phyloP scores from a whole-genome alignment of 2,797 vertebrate species.

The Acanthis flammea region DNA sequence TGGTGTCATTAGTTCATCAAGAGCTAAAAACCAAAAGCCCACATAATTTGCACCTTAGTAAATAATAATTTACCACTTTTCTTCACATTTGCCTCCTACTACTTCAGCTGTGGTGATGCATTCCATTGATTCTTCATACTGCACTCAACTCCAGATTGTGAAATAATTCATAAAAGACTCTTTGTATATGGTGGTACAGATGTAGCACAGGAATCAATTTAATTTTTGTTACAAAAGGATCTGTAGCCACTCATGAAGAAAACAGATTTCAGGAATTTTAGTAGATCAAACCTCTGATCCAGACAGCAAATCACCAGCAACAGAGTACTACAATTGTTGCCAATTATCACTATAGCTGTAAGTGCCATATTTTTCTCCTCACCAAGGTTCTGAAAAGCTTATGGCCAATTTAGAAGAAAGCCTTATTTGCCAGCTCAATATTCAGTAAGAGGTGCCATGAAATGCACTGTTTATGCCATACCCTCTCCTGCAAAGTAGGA shows the following conservation, averaged over 20 bases:
- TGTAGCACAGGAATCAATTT: not conserved
- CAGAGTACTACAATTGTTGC: rapidly evolving
- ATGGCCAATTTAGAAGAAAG: not conserved
- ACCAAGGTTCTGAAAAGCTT: not conserved
- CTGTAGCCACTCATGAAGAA: not conserved
- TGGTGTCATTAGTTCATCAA: slow-evolving; percentile 89
- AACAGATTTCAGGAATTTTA: not conserved
- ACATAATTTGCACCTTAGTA: not conserved
- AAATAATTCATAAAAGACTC: not conserved
- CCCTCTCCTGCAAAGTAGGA: not conserved
- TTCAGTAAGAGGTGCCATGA: not conserved
- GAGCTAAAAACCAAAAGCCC: slow-evolving; percentile 59
- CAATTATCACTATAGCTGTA: not conserved
- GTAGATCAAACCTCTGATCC: not conserved
- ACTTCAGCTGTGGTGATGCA: not conserved
- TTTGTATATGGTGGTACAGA: rapidly evolving
- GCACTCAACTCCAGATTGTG: not conserved
- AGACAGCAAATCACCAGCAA: not conserved
- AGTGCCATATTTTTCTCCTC: not conserved
- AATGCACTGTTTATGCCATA: not conserved
- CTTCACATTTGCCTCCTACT: not conserved
- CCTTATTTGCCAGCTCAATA: not conserved
- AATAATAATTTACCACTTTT: not conserved
- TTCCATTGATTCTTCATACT: not conserved
- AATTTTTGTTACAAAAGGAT: not conserved